Base-by-base conservation (phyloP, 2,113 vertebrate species). In the Lophotis ruficrista region DNA sequence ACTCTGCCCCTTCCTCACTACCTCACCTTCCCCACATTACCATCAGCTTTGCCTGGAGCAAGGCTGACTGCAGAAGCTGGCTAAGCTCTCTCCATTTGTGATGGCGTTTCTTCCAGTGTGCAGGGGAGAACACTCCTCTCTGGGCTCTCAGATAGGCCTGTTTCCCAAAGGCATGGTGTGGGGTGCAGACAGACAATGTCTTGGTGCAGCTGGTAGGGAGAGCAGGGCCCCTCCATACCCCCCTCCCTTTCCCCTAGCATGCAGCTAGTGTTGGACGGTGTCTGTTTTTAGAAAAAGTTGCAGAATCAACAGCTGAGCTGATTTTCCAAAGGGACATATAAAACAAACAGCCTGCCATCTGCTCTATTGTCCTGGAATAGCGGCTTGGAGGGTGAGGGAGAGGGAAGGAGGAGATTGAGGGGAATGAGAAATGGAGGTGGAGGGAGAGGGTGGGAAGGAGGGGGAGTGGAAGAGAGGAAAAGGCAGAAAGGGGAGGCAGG, bases 301-400 rank as follows among this genome's bases (percentile, higher is more conserved):
- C 95, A 96, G 96, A 97, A 93, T 97, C 94, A 75, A 94, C 93
- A 93, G 80, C 96, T 93, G 95, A 65, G 94, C 96, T 96, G 96
- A 91, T 91, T 97, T 97, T 98, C 95, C 94, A 70, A 96, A 94
- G 97, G 98, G 97, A 93, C 85, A 80, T 57, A 91, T 91, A 94
- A 97, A 97, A 69, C 93, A 95, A 97, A 94, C 87, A 96, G 96
- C 27, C 48, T 89, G 94, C 98, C 98, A 98, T 98, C 98, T 98
- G 96, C 93, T 97, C 97, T 93, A 95, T 98, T 98, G 97, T 98
- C 97, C 97, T 97, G 96, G 95, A 98, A 97, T 96, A 97, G 94
- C 28, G 35, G 94, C 96, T 90, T 62, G 89, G 15, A 51, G 93
- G 80, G 94, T 68, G 30, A 69, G 78, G 87, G 83, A 97, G 94